Evolutionary conservation across 2,888 invertebrate species (phyloP).

Genomic region (Mactromeris polynyma): DNA sequence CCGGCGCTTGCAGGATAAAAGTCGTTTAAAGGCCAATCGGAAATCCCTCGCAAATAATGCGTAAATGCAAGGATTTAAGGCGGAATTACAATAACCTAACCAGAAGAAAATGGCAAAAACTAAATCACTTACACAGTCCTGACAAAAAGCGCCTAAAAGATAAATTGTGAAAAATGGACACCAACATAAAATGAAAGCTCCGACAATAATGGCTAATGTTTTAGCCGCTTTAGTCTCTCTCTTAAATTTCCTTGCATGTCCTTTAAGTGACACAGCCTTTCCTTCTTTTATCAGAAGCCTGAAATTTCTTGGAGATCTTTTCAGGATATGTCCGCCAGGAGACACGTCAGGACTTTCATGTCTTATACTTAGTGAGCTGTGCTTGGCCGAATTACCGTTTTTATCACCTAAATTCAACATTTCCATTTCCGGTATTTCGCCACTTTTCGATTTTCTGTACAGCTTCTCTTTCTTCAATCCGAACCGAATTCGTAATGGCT

Average conservation of each 20-base stretch:
- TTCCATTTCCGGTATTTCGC: conserved; percentile 52
- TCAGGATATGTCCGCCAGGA: conserved; percentile 5
- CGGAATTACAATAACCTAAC: conserved; percentile 99
- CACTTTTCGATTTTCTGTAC: conserved; percentile 1
- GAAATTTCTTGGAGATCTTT: conserved; percentile 40
- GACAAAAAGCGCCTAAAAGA: conserved; percentile 94
- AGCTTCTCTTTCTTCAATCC: conserved; percentile 7
- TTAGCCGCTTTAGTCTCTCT: conserved; percentile 99
- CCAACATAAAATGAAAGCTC: conserved; percentile 98
- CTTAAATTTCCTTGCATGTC: conserved; percentile 92
- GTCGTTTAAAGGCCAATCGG: conserved; percentile 96
- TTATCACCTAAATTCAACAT: conserved; percentile 34
- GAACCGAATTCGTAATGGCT: conserved; percentile 24
- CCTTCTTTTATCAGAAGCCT: conserved; percentile 61
- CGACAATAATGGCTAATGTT: conserved; percentile 98
- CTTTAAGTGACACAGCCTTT: conserved; percentile 90
- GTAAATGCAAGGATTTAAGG: conserved; percentile 97
- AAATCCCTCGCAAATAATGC: conserved; percentile 98
- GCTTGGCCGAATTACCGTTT: conserved; percentile 8
- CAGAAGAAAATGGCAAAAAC: conserved; percentile 97
- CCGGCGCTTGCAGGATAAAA: conserved; percentile 89
- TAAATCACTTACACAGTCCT: conserved; percentile 92
- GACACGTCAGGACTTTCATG: background rate
- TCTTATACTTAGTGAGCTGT: conserved; percentile 17
- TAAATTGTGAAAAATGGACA: conserved; percentile 98